A percentile compares a stretch with the other conserved stretches of the same genome.
Conservation (phyloP, 2,888 invertebrate genomes). For the Ditula angustiorana region DNA sequence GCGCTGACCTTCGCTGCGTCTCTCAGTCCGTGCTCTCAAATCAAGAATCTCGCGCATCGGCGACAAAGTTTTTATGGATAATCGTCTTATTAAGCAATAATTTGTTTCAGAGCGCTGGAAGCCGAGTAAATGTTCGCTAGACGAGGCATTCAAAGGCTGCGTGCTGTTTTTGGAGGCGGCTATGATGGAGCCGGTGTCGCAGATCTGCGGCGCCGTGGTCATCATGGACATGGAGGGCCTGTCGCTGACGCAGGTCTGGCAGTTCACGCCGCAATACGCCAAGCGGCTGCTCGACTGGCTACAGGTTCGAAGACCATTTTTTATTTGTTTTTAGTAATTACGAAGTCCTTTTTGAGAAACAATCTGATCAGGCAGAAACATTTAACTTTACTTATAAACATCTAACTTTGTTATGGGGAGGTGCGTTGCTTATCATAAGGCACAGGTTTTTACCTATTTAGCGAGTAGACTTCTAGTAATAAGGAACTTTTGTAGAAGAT, state of each 20-base stretch:
- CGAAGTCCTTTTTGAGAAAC: too few relatives aligned
- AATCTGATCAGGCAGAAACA: too few relatives aligned
- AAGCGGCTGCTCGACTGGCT: conserved; percentile 94
- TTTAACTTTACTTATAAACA: too few relatives aligned
- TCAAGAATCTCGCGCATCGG: too few relatives aligned
- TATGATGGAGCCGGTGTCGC: conserved; percentile 91
- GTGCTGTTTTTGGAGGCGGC: conserved; percentile 93
- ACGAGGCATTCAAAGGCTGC: conserved; percentile 93
- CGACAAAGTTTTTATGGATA: too few relatives aligned
- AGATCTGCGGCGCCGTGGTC: conserved; percentile 91
- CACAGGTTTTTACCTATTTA: too few relatives aligned
- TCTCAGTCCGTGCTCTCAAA: too few relatives aligned
- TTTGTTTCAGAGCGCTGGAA: conserved; percentile 90
- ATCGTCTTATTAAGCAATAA: not conserved
- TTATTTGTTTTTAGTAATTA: not conserved
- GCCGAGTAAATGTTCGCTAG: conserved; percentile 90
- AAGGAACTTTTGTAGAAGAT: too few relatives aligned
- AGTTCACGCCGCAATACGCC: conserved; percentile 94
- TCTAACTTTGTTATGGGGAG: too few relatives aligned
- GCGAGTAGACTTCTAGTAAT: too few relatives aligned
- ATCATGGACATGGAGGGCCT: conserved; percentile 95
- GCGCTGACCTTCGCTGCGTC: too few relatives aligned
- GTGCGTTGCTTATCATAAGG: too few relatives aligned
- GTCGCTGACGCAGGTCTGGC: conserved; percentile 92
- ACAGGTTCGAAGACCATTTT: conserved; percentile 84